Evolutionary conservation across 1,140 invertebrate genomes (phyloP), one percentile per base, ranked within the genome.

Genomic region (Euwallacea similis): DNA sequence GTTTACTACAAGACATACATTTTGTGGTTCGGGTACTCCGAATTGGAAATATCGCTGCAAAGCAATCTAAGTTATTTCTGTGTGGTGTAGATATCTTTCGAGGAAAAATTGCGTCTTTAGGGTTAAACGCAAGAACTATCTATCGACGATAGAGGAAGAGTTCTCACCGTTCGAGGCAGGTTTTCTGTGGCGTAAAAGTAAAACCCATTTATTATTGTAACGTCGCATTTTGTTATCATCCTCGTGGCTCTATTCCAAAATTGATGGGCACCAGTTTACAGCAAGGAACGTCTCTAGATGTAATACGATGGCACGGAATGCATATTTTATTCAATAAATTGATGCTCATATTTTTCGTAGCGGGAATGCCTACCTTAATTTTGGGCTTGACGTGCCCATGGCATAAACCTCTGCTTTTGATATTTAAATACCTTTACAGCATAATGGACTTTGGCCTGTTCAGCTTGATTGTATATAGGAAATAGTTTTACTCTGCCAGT

Each of bases 321-420:
- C 67, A 69, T 69, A 69, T 69, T 69, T 69, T 69, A 69, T 69
- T 69, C 67, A 69, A 62, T 62, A 62, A 62, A 69, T 69, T 69
- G 60, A 69, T 69, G 67, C 67, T 69, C 67, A 62, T 69, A 69
- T 69, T 69, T 69, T 69, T 69, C 67, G 53, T 54, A 53, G 16
- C 43, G 7, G 33, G 59, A 59, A 68, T 68, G 47, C 66, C 63
- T 65, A 65, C 47, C 50, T 46, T 65, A 65, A 65, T 65, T 65
- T n/a, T 65, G 54, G 21, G 33, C 21, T 65, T 54, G 63, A 65
- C 47, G 43, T 63, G 53, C 15, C 63, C 16, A 50, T 50, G 6
- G 33, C 50, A 65, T 65, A 65, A 65, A 65, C 63, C 46, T 65
- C 54, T 54, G 50, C 21, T 33, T 65, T 65, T 54, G 42, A 65